A percentile compares a stretch with the other conserved stretches of the same genome.
phyloP scores from a whole-genome alignment of 2,888 invertebrate genomes.

The Parnassius glacialis region DNA sequence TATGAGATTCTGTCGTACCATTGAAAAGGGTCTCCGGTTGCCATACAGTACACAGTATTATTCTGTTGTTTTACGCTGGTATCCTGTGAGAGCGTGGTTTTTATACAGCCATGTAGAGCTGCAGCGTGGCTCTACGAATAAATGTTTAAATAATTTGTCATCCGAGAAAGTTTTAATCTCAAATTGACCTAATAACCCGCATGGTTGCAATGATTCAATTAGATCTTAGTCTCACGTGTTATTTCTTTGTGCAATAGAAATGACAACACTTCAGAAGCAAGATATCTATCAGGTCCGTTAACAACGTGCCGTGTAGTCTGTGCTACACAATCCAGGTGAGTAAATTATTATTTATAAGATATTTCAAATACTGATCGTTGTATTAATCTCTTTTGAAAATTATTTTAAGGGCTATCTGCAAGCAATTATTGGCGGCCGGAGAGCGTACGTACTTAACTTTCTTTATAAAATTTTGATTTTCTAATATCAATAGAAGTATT shows the following conservation, averaged over 20 bases:
- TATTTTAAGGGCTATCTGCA: conserved; percentile 55
- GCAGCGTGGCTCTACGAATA: too few species aligned
- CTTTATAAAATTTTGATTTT: neutral
- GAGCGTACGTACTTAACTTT: conserved; percentile 39
- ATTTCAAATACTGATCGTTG: neutral
- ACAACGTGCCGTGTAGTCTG: conserved; percentile 61
- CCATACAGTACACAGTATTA: too few species aligned
- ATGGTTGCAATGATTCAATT: too few species aligned
- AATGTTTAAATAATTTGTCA: too few species aligned
- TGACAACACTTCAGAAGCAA: conserved; percentile 53
- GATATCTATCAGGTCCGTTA: conserved; percentile 54
- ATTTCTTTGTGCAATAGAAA: conserved; percentile 40
- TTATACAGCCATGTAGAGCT: too few species aligned
- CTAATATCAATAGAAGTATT: neutral
- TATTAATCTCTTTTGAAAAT: neutral
- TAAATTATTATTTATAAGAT: neutral
- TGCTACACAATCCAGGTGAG: conserved; percentile 63
- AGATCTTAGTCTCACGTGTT: neutral
- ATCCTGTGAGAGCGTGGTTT: too few species aligned
- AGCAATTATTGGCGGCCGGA: conserved; percentile 48
- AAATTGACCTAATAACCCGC: too few species aligned
- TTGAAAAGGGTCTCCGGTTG: too few species aligned
- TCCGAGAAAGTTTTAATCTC: too few species aligned
- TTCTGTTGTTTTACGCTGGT: too few species aligned
- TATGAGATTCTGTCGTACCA: too few species aligned